A percentile compares a stretch with the other conserved stretches of the same genome.
These are phyloP conservation scores for Drosophila aff. DNA, from an alignment of 1,140 invertebrate genomes.

Conservation along the genomic window DNA sequence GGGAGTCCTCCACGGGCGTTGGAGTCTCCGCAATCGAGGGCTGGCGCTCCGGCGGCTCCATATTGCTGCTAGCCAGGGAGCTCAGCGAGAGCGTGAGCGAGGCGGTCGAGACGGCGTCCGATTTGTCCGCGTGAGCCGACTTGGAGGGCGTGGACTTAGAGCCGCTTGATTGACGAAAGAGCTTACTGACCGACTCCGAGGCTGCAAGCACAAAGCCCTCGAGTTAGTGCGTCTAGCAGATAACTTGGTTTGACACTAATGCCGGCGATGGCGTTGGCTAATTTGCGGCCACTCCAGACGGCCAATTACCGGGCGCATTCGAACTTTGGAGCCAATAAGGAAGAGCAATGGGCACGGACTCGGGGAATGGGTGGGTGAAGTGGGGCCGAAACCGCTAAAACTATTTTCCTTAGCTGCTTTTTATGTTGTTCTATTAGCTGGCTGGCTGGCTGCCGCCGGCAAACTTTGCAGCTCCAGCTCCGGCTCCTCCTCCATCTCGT, in stretches of 20 bases:
- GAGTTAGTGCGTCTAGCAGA: slow-evolving; percentile 56
- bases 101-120: slow-evolving; percentile 66
- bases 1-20: slow-evolving; percentile 65
- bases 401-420: slow-evolving; percentile 52
- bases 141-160: slow-evolving; percentile 65
- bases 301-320: slow-evolving; percentile 71
- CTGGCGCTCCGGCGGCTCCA: slow-evolving; percentile 51
- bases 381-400: slow-evolving; percentile 43
- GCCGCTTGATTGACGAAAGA: slow-evolving; percentile 80
- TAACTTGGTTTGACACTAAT: slow-evolving; percentile 76
- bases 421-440: slow-evolving; percentile 52
- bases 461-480: slow-evolving; percentile 19
- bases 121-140: slow-evolving; percentile 60
- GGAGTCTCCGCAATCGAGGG: slow-evolving; percentile 66
- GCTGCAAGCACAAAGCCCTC: slow-evolving; percentile 61
- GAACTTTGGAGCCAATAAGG: slow-evolving; percentile 30
- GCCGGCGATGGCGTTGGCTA: slow-evolving; percentile 66
- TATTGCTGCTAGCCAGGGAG: slow-evolving; percentile 65
- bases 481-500: slow-evolving; percentile 17
- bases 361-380: not conserved
- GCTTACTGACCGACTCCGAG: slow-evolving; percentile 83
- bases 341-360: slow-evolving; percentile 1
- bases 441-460: slow-evolving; percentile 13
- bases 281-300: slow-evolving; percentile 63
- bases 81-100: slow-evolving; percentile 75